These are phyloP conservation scores for Pterocles gutturalis DNA, from an alignment of 2,113 vertebrate species.

Conservation along the genomic window DNA sequence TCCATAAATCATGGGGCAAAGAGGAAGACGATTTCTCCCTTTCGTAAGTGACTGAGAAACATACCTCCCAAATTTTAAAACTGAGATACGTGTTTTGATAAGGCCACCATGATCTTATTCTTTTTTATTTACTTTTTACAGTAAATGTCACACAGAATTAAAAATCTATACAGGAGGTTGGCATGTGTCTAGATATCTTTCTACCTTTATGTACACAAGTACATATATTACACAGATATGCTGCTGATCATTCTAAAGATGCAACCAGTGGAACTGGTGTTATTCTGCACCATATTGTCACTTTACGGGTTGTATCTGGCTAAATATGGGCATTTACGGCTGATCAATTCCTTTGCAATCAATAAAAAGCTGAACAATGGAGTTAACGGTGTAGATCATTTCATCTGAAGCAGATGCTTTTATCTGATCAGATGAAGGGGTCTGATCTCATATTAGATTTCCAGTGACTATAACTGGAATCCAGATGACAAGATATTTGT, in stretches of 20 bases:
- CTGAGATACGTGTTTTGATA: neutral
- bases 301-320: neutral
- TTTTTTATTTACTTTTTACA: neutral
- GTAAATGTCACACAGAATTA: neutral
- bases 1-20: neutral
- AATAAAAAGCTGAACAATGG: neutral
- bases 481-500: neutral
- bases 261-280: neutral
- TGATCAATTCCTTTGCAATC: neutral
- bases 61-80: neutral
- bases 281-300: neutral
- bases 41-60: neutral
- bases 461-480: neutral
- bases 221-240: neutral
- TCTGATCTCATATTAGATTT: neutral
- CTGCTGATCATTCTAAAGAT: neutral
- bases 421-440: neutral
- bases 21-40: neutral
- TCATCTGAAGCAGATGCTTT: neutral
- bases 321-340: neutral
- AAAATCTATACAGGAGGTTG: neutral
- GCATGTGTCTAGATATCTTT: neutral
- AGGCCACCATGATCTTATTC: neutral
- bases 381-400: neutral
- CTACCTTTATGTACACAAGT: neutral